phyloP scores from a whole-genome alignment of 2,113 vertebrate species.

The Rafetus swinhoei region DNA sequence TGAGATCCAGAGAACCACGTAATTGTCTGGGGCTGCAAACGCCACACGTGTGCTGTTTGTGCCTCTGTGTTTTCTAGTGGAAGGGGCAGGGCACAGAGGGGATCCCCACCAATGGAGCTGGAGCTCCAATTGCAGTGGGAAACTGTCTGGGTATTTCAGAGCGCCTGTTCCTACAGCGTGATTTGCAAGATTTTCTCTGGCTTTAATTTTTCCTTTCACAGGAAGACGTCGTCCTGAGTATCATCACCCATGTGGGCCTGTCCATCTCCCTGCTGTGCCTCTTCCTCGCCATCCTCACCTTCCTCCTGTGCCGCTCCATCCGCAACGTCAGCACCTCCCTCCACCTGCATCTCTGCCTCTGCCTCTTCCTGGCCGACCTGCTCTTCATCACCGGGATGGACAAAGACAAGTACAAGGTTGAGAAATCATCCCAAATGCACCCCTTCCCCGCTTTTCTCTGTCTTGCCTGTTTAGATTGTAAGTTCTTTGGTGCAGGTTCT shows the following conservation, averaged over 20 bases:
- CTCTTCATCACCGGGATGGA: too few relatives aligned
- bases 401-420: too few relatives aligned
- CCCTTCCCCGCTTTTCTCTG: too few relatives aligned
- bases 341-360: too few relatives aligned
- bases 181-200: too few relatives aligned
- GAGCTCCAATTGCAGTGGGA: neutral
- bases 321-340: too few relatives aligned
- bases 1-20: neutral
- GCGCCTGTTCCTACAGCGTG: fast-evolving
- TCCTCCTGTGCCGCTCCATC: too few relatives aligned
- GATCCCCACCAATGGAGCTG: neutral
- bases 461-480: too few relatives aligned
- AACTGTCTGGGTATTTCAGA: neutral
- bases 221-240: neutral
- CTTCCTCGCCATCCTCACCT: neutral
- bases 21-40: neutral
- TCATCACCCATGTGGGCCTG: conserved; percentile 57
- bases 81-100: neutral
- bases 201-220: neutral
- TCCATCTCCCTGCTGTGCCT: conserved; percentile 48
- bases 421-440: too few relatives aligned
- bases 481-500: too few relatives aligned
- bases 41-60: neutral
- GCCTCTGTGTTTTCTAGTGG: neutral
- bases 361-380: too few relatives aligned